Conservation (phyloP, 1,140 invertebrate species). For the Portunus trituberculatus region DNA sequence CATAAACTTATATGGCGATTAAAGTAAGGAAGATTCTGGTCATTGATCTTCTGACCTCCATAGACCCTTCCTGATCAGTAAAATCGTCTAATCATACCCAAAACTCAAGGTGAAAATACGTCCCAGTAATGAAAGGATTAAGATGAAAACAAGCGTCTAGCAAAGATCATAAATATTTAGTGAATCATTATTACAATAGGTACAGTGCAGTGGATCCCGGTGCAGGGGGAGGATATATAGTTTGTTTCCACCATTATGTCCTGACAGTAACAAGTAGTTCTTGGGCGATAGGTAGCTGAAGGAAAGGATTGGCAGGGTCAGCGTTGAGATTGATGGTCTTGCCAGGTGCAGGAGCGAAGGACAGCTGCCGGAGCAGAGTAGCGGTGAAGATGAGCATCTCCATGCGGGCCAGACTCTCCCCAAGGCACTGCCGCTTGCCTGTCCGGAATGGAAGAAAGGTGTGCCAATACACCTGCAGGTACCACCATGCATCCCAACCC, state of each 20-base stretch:
- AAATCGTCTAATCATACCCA: no score
- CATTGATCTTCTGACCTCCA: no score
- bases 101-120: no score
- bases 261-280: neutral
- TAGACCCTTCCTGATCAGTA: no score
- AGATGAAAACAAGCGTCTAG: no score
- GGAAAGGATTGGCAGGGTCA: neutral
- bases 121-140: no score
- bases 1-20: no score
- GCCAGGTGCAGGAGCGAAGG: neutral
- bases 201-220: no score
- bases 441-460: neutral
- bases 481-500: neutral
- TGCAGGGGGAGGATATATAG: neutral
- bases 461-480: neutral
- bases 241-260: neutral
- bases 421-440: conserved; percentile 38
- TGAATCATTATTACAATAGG: no score
- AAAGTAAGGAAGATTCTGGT: no score
- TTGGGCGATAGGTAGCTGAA: neutral
- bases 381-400: conserved; percentile 32
- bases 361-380: neutral
- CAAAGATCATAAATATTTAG: no score
- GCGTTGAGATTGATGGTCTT: neutral
- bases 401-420: conserved; percentile 46